Conservation (phyloP, 2,113 vertebrate genomes). For the Bettongia penicillata region DNA sequence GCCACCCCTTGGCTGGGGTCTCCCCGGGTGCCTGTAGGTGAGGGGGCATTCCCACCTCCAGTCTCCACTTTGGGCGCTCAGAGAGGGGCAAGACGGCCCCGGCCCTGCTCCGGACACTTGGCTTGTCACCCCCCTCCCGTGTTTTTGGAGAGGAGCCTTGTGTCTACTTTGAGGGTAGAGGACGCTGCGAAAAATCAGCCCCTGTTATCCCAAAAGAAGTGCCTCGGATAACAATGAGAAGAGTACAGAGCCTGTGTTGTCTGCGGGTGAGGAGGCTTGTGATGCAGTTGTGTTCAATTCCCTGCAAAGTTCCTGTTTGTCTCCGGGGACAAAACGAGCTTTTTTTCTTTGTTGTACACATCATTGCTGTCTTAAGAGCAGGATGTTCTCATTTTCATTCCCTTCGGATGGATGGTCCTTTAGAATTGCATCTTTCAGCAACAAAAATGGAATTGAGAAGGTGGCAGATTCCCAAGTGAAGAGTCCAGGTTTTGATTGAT, state of each 20-base stretch:
- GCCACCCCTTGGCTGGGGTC: conserved; percentile 25
- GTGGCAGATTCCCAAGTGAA: conserved; percentile 54
- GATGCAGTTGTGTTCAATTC: conserved; percentile 62
- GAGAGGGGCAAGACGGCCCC: not conserved
- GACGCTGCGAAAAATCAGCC: conserved; percentile 33
- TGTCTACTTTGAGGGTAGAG: conserved; percentile 47
- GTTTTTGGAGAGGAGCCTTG: conserved; percentile 15
- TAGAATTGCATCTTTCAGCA: conserved; percentile 36
- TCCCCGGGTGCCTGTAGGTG: not conserved
- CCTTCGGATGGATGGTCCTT: conserved; percentile 26
- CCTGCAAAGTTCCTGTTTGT: conserved; percentile 78
- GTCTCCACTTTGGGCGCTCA: conserved; percentile 43
- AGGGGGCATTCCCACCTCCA: conserved; percentile 38
- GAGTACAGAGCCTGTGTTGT: conserved; percentile 16
- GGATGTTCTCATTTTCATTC: conserved; percentile 13
- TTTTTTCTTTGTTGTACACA: conserved; percentile 56
- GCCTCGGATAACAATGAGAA: conserved; percentile 67
- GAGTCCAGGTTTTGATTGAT: conserved; percentile 53
- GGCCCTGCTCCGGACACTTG: not conserved
- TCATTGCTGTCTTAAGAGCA: conserved; percentile 51
- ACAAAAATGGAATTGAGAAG: conserved; percentile 58
- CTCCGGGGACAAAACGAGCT: conserved; percentile 73
- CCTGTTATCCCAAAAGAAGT: conserved; percentile 22
- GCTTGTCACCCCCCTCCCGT: not conserved
- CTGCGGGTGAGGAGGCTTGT: conserved; percentile 65